Percentiles rank a stretch among this genome's conserved stretches.
Conservation (phyloP, 2,113 vertebrate species). For the Scophthalmus maximus region DNA sequence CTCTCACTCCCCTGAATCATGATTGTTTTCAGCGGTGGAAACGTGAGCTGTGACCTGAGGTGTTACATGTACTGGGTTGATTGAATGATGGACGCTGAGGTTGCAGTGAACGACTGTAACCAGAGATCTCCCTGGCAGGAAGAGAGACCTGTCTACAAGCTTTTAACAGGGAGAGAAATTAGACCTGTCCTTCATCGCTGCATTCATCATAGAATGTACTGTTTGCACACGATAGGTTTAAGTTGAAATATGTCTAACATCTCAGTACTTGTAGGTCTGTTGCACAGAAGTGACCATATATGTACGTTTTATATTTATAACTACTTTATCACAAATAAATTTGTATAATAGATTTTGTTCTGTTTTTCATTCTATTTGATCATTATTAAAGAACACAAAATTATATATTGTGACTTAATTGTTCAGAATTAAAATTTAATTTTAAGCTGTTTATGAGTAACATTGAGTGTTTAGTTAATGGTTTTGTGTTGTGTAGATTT, state of each 20-base stretch:
- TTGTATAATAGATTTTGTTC: slow-evolving; percentile 71
- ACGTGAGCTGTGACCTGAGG: slow-evolving; percentile 64
- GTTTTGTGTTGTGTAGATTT: not conserved
- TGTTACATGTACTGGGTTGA: slow-evolving; percentile 68
- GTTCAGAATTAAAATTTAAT: too few relatives aligned
- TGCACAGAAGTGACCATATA: slow-evolving; percentile 78
- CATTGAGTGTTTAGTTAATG: not conserved
- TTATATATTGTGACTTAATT: not conserved
- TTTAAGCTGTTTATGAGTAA: slow-evolving; percentile 1
- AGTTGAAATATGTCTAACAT: slow-evolving; percentile 66
- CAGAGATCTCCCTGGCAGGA: slow-evolving; percentile 60
- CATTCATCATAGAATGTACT: slow-evolving; percentile 70
- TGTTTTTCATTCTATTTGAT: slow-evolving; percentile 32
- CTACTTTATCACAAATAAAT: slow-evolving; percentile 83
- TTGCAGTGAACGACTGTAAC: slow-evolving; percentile 72
- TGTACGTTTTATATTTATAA: slow-evolving; percentile 86
- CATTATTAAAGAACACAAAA: not conserved
- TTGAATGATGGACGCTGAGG: slow-evolving; percentile 68
- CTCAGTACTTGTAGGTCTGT: slow-evolving; percentile 70
- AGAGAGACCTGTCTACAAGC: slow-evolving; percentile 68
- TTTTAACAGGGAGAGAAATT: slow-evolving; percentile 66
- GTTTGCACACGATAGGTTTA: slow-evolving; percentile 67
- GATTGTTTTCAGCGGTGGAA: slow-evolving; percentile 59
- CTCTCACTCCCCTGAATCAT: slow-evolving; percentile 42
- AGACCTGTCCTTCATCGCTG: slow-evolving; percentile 62